Evolutionary conservation across 2,113 vertebrate species (phyloP), one percentile per base, ranked within the genome.

Genomic region (Bufo bufo): DNA sequence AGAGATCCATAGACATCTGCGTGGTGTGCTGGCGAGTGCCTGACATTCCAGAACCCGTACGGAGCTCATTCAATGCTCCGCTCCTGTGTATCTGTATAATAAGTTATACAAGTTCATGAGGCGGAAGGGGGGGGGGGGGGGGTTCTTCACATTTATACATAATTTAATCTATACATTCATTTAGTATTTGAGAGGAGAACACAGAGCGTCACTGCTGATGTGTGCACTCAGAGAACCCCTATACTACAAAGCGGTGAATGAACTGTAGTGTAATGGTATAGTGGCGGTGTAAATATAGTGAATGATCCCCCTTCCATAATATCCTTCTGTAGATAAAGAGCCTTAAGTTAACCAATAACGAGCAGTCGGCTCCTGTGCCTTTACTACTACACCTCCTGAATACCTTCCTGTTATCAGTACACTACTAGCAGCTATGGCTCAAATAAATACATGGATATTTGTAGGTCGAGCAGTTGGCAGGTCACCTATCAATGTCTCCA

Each of bases 251-350:
- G 14, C 56, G 61, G 72, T 63, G 66, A 49, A 63, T 23, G 52
- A 59, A 59, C 56, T 4, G 23, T 71, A 77, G 13, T 78, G 12
- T 23, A 8, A 56, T 12, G 23, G 52, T 49, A 65, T 59, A 58
- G 52, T 58, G 33, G 54, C 33, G 65, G 58, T 79, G 75, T 66
- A 69, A 23, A 79, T 61, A 79, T 79, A 80, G n/a, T 17, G 14
- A 33, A 80, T 80, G 45, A n/a, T n/a, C 14, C 58, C 47, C 77
- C 47, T 71, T 16, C 69, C 19, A 7, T 78, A 47, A 78, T 75
- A 45, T 78, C 12, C 43, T 9, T n/a, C 59, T 78, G 11, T 7
- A 65, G 77, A 80, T 61, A 66, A 66, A 85, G 33, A 33, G 45
- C 71, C 54, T 61, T 47, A 58, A 47, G 54, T 45, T 6, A 23